Percentiles rank a stretch among this genome's conserved stretches.
Conservation (phyloP, 37 sponge, comb jelly and placozoan genomes). For the Amphimedon queenslandica region DNA sequence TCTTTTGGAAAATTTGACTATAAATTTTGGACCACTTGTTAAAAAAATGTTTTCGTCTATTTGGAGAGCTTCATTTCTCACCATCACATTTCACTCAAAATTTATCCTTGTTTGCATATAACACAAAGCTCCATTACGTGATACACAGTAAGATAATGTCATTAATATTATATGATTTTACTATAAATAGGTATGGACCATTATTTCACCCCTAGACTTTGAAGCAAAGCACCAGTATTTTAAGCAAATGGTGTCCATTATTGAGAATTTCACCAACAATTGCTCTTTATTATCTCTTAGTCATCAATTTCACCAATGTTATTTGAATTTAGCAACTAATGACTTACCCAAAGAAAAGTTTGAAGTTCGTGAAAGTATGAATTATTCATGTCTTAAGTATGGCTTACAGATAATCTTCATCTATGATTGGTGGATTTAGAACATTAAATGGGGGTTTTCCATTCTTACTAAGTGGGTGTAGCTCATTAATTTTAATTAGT, state of each 20-base stretch:
- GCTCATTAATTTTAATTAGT: no score
- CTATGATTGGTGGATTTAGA: no score
- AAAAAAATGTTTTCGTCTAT: not conserved
- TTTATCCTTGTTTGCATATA: not conserved
- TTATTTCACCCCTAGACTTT: not conserved
- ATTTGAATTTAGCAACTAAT: not conserved
- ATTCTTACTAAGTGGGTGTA: no score
- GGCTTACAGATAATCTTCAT: no score
- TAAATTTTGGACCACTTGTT: not conserved
- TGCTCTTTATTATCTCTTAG: not conserved
- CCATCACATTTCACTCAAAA: not conserved
- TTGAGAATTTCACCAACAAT: not conserved
- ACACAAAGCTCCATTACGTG: conserved; percentile 12
- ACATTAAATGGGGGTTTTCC: no score
- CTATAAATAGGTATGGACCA: not conserved
- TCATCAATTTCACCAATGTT: not conserved
- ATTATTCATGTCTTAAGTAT: no score
- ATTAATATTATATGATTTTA: not conserved
- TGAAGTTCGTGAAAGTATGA: not conserved
- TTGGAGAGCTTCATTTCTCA: not conserved
- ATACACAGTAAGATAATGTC: not conserved
- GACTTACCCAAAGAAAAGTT: not conserved
- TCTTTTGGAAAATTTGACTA: not conserved
- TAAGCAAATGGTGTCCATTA: not conserved
- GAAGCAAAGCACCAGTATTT: not conserved